A percentile compares a stretch with the other conserved stretches of the same genome.
These are phyloP conservation scores for Tyto alba DNA, from an alignment of 2,113 vertebrate species.

Conservation along the genomic window DNA sequence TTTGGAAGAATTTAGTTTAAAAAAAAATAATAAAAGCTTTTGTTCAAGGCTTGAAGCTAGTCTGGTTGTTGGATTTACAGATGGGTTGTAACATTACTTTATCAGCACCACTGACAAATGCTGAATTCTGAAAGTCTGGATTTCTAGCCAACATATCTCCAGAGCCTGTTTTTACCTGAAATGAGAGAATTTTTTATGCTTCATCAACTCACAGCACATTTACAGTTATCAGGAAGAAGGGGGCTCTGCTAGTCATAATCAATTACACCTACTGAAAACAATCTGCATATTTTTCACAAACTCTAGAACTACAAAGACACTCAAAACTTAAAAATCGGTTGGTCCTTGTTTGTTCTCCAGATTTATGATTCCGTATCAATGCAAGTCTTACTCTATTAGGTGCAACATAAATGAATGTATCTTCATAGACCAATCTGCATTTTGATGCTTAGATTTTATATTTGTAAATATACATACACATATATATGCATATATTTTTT, in stretches of 20 bases:
- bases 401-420: neutral
- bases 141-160: neutral
- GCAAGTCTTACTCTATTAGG: neutral
- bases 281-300: neutral
- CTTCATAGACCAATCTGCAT: constrained; percentile 3
- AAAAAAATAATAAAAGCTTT: neutral
- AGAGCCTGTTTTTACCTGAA: neutral
- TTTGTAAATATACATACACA: neutral
- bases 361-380: neutral
- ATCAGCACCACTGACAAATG: neutral
- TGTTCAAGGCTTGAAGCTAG: neutral
- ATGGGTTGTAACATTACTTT: neutral
- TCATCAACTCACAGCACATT: neutral
- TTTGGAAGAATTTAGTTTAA: neutral
- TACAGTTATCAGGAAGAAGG: neutral
- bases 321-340: neutral
- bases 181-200: neutral
- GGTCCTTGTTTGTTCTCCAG: neutral
- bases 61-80: neutral
- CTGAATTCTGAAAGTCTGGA: neutral
- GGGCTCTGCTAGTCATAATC: neutral
- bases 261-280: neutral
- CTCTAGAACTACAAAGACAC: neutral
- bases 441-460: neutral
- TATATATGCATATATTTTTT: neutral